Base-by-base conservation (phyloP, 1,140 invertebrate species). In the Aethina tumida region DNA sequence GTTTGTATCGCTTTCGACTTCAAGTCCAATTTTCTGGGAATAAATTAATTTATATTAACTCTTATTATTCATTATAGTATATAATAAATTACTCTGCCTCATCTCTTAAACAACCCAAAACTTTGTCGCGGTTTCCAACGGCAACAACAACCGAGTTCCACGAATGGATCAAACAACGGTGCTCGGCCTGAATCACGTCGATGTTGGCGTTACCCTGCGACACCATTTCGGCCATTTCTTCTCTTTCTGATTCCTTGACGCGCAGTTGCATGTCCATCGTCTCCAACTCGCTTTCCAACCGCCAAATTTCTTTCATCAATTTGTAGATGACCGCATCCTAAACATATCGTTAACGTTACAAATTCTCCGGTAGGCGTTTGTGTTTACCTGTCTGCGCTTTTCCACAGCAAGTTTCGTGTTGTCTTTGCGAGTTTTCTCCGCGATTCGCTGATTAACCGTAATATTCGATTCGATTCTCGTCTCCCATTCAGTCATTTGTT, bases 61-160 rank as follows among this genome's bases (percentile, higher is more conserved):
- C n/a, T n/a, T n/a, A n/a, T n/a, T n/a, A n/a, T n/a, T n/a, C n/a
- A n/a, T n/a, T n/a, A n/a, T n/a, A n/a, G n/a, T n/a, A n/a, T n/a
- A n/a, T n/a, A n/a, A n/a, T n/a, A n/a, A n/a, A n/a, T n/a, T n/a
- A n/a, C n/a, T n/a, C 60, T 60, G 79, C 77, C 53, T 61, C 49
- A 73, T 68, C 45, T 79, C 73, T 38, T 66, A 79, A 64, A 45
- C 75, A 72, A 41, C 73, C 68, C 30, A 73, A 66, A 4, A 77
- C 68, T 53, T 73, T 73, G 55, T 84, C 79, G 22, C 79, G 59
- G 25, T 77, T 70, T 20, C 68, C 66, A 41, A 85, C 81, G 35
- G 74, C 74, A 4, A 73, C 61, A 13, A 86, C 66, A 12, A 83
- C 75, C 5, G 75, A 72, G 52, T 80, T 78, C 81, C 82, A 86